These are phyloP conservation scores for Saccostrea cuccullata DNA, from an alignment of 1,140 invertebrate species.

Conservation along the genomic window DNA sequence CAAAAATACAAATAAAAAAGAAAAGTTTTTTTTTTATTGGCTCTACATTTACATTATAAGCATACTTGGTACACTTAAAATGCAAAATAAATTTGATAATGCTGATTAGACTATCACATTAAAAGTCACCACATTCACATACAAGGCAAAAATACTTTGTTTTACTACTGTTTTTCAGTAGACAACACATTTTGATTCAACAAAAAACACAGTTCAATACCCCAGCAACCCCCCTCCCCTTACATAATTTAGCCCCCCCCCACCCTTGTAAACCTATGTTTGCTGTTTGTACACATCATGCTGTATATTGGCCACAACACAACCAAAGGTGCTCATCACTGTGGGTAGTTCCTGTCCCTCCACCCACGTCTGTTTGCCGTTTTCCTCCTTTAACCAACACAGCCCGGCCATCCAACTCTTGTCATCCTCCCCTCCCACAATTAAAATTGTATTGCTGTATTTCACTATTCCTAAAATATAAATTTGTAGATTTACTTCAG, in stretches of 20 bases:
- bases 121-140: too few relatives aligned
- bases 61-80: too few relatives aligned
- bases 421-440: conserved; percentile 76
- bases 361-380: conserved; percentile 69
- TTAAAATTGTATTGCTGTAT: conserved; percentile 72
- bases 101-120: too few relatives aligned
- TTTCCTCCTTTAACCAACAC: conserved; percentile 71
- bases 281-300: conserved; percentile 63
- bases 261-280: not conserved
- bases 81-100: too few relatives aligned
- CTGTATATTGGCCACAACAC: conserved; percentile 75
- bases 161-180: not conserved
- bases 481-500: not conserved
- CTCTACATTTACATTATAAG: too few relatives aligned
- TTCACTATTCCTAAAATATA: conserved; percentile 71
- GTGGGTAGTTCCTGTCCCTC: conserved; percentile 75
- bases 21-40: too few relatives aligned
- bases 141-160: not conserved
- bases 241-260: too few relatives aligned
- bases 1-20: too few relatives aligned
- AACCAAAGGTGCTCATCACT: conserved; percentile 77
- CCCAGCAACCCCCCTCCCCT: too few relatives aligned
- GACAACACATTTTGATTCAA: not conserved
- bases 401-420: conserved; percentile 78
- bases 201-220: not conserved